Evolutionary conservation across 2,888 invertebrate species (phyloP), one percentile per base, ranked within the genome.

Genomic region (Augiades crinisus): DNA sequence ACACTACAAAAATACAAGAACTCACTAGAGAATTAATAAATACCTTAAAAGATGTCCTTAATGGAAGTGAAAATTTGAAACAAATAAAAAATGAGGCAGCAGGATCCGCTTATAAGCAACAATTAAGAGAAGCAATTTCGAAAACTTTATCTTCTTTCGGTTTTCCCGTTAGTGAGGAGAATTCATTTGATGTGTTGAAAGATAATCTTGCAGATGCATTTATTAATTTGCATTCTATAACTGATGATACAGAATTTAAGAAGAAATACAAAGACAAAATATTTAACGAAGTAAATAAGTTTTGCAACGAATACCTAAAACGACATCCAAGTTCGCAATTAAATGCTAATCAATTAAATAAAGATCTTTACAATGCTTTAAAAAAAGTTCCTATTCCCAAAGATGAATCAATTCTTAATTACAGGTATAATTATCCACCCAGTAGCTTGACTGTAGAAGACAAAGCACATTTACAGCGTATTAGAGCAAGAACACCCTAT

Each of bases 181-280:
- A 65, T 12, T 60, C 63, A 6, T 70, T 81, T 50, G 76, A 81
- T 56, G 43, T 65, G 1, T 53, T 83, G 1, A 80, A 75, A 63
- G 74, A 78, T 12, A 64, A 67, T 51, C 45, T 83, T 17, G 78
- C 73, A 5, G 80, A 82, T 52, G 77, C 78, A 12, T 83, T 72
- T 54, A 70, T 83, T 3, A 72, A 71, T 44, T 61, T 81, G 37
- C 68, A 75, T 54, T 79, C 66, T 54, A 47, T 67, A 3, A 66
- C 66, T 1, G 57, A 58, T 1, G 59, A 75, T 40, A 56, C 64
- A 17, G 55, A 62, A 10, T 54, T 67, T 38, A 70, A 58, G 58
- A 55, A 56, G 1, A 68, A 62, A 58, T 69, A 68, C 12, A 75
- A 67, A 55, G 57, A 45, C 1, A 74, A 70, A 63, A 75, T 82